Percentiles rank a stretch among this genome's conserved stretches.
Conservation (phyloP, 2,113 vertebrate species). For the Dicentrarchus labrax region DNA sequence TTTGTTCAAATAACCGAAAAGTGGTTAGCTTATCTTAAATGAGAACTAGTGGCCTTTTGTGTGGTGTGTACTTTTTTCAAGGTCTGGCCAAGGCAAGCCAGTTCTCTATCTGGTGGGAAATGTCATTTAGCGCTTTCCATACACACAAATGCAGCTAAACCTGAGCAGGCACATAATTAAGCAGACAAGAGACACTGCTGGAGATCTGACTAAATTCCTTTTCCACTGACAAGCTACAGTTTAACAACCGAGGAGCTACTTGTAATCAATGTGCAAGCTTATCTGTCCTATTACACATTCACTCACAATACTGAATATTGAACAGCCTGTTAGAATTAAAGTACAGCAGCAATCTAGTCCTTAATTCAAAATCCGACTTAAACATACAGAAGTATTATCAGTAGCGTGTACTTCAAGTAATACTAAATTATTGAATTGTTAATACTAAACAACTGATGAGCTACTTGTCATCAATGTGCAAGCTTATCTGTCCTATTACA, state of each 20-base stretch:
- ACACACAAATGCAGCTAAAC: background rate
- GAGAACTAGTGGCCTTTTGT: background rate
- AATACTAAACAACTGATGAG: too few species aligned
- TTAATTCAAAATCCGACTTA: too few species aligned
- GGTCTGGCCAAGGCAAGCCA: background rate
- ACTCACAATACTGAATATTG: background rate
- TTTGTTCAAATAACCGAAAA: background rate
- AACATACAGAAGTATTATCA: too few species aligned
- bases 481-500: too few species aligned
- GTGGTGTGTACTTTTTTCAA: background rate
- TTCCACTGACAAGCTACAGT: slow-evolving; percentile 5
- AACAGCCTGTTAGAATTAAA: background rate
- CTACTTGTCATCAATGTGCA: too few species aligned
- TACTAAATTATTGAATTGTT: too few species aligned
- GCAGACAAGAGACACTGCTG: background rate
- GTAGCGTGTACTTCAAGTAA: too few species aligned
- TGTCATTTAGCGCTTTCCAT: background rate
- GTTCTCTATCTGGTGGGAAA: background rate
- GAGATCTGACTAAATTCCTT: background rate
- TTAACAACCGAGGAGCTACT: slow-evolving; percentile 9
- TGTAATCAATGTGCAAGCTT: background rate
- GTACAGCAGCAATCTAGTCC: too few species aligned
- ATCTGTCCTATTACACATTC: background rate
- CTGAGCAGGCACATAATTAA: background rate
- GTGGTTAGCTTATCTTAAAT: background rate